phyloP scores from a whole-genome alignment of 64 coral and sea anemone genomes.

The Pocillopora verrucosa region DNA sequence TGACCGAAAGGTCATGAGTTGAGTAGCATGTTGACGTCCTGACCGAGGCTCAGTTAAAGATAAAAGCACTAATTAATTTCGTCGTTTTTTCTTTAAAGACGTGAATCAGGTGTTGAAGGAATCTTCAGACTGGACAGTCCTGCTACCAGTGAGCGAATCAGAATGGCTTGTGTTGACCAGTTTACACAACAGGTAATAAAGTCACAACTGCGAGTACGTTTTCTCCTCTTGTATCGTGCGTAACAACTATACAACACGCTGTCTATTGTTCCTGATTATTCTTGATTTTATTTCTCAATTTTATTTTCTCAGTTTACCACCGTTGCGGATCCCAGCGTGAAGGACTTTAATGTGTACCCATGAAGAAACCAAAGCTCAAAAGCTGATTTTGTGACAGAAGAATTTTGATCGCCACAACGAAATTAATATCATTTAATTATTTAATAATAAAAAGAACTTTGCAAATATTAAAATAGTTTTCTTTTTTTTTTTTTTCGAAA shows the following conservation, averaged over 20 bases:
- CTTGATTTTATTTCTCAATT: neutral
- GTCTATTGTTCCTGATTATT: too few relatives aligned
- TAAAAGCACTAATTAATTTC: neutral
- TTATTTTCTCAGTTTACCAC: neutral
- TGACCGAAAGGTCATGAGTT: too few relatives aligned
- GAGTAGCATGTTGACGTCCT: too few relatives aligned
- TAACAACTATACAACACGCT: too few relatives aligned
- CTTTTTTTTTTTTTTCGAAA: too few relatives aligned
- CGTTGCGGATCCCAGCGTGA: neutral
- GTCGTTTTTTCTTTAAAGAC: neutral
- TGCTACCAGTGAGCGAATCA: conserved; percentile 62
- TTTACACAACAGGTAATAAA: conserved; percentile 43
- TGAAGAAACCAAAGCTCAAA: neutral
- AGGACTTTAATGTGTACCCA: conserved; percentile 2
- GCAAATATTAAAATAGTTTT: too few relatives aligned
- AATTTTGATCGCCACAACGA: too few relatives aligned
- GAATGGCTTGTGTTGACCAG: conserved; percentile 58
- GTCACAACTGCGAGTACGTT: too few relatives aligned
- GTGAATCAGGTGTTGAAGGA: conserved; percentile 51
- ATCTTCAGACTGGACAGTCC: conserved; percentile 63
- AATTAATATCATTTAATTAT: too few relatives aligned
- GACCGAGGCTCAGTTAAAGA: too few relatives aligned
- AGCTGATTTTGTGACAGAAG: neutral
- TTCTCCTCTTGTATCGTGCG: too few relatives aligned
- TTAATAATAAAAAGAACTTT: too few relatives aligned